Evolutionary conservation across 53 echinoderm and acorn worm genomes (phyloP).

Genomic region (Stichopus horrens): DNA sequence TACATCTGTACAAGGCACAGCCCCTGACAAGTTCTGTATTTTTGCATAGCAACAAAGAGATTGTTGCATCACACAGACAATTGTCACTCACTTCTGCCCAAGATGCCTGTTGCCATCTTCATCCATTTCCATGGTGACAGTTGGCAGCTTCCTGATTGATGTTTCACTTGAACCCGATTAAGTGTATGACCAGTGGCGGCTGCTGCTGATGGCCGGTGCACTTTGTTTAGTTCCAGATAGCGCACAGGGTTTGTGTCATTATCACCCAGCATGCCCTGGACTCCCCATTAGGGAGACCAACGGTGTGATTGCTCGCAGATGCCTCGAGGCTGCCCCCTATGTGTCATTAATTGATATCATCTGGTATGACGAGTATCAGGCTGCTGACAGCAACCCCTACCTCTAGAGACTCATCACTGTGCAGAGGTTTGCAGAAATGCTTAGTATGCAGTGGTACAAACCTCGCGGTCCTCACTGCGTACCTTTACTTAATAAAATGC

Average conservation of each 20-base stretch:
- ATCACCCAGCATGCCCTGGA: conserved; percentile 33
- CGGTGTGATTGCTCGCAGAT: conserved; percentile 39
- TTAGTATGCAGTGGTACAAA: background rate
- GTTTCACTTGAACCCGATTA: background rate
- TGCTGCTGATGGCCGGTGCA: background rate
- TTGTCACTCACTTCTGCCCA: too few species aligned
- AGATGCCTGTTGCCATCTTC: too few species aligned
- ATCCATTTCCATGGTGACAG: too few species aligned
- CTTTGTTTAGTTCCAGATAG: background rate
- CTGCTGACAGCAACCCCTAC: background rate
- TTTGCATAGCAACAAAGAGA: too few species aligned
- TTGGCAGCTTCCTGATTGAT: background rate
- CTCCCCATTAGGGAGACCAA: background rate
- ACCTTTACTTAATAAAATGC: background rate
- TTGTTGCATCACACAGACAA: too few species aligned
- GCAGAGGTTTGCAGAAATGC: background rate
- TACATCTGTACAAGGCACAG: too few species aligned
- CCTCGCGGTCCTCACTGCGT: background rate
- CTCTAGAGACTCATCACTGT: background rate
- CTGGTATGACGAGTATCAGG: conserved; percentile 12
- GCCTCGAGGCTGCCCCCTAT: background rate
- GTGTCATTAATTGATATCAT: background rate
- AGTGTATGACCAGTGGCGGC: background rate
- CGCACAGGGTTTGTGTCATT: background rate
- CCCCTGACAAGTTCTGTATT: too few species aligned